phyloP scores from a whole-genome alignment of 2,797 vertebrate species.

The Novumbra hubbsi region DNA sequence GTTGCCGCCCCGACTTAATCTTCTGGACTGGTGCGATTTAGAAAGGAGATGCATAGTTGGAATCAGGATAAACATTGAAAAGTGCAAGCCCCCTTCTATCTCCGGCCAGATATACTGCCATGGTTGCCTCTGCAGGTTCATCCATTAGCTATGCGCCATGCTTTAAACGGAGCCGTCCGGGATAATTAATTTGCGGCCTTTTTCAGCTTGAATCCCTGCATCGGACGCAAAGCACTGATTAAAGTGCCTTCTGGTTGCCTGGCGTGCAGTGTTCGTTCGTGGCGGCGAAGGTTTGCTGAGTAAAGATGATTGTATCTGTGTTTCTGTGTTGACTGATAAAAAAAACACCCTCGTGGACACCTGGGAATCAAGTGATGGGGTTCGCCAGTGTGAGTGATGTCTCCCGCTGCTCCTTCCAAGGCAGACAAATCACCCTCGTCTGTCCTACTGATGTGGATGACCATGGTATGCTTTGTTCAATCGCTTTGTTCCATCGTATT shows the following conservation, averaged over 20 bases:
- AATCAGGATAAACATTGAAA: conserved; percentile 33
- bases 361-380: conserved; percentile 6
- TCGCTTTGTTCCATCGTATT: not conserved
- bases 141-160: conserved; percentile 13
- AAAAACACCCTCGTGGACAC: not conserved
- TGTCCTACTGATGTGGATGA: not conserved
- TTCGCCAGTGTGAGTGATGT: conserved; percentile 7
- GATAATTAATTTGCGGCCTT: conserved; percentile 28
- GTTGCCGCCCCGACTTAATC: conserved; percentile 10
- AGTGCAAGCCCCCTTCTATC: conserved; percentile 25
- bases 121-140: conserved; percentile 13
- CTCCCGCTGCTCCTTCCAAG: not conserved
- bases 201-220: conserved; percentile 14
- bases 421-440: not conserved
- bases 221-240: conserved; percentile 21
- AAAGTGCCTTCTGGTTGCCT: conserved; percentile 5
- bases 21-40: conserved; percentile 22
- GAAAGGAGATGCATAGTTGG: conserved; percentile 27
- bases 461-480: not conserved
- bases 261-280: conserved; percentile 1
- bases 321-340: conserved; percentile 12
- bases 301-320: not conserved
- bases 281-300: not conserved
- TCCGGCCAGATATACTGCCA: conserved; percentile 24
- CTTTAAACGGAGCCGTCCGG: not conserved